Conservation (phyloP, 2,888 invertebrate species). For the Iselma pallidipennis region DNA sequence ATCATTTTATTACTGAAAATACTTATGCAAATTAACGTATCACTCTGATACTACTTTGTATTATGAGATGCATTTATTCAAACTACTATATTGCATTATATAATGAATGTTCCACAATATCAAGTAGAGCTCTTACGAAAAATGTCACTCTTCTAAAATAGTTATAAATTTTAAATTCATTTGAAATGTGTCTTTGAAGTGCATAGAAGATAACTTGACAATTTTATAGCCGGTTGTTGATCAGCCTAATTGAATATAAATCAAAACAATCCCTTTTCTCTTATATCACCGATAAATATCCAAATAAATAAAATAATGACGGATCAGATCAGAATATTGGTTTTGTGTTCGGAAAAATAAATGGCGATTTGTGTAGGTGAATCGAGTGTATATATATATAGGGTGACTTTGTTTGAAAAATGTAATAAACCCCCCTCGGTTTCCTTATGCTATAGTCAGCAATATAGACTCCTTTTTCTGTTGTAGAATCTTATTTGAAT, state of each 20-base stretch:
- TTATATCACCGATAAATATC: not conserved
- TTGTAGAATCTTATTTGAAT: slow-evolving; percentile 25
- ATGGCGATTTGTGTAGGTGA: slow-evolving; percentile 2
- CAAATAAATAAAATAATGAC: not conserved
- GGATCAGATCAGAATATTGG: slow-evolving; percentile 12
- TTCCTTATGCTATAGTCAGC: slow-evolving; percentile 17
- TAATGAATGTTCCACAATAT: not conserved
- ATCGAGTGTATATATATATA: too few species aligned
- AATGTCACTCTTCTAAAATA: too few species aligned
- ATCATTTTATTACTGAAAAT: not conserved
- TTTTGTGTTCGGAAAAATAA: slow-evolving; percentile 1
- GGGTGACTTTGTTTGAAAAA: slow-evolving; percentile 8
- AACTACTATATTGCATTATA: slow-evolving; percentile 4
- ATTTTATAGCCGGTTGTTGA: not conserved
- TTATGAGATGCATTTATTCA: slow-evolving; percentile 7
- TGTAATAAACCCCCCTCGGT: slow-evolving; percentile 18
- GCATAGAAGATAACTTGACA: too few species aligned
- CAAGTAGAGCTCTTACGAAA: not conserved
- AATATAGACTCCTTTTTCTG: slow-evolving; percentile 16
- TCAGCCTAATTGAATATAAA: not conserved
- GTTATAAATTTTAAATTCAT: not conserved
- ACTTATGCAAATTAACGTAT: slow-evolving; percentile 13
- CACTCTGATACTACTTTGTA: slow-evolving; percentile 6
- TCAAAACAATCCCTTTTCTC: too few species aligned
- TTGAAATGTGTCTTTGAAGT: too few species aligned